Percentiles rank a stretch among this genome's conserved stretches.
phyloP scores from a whole-genome alignment of 2,888 invertebrate species.

The Coecobrya sp. region DNA sequence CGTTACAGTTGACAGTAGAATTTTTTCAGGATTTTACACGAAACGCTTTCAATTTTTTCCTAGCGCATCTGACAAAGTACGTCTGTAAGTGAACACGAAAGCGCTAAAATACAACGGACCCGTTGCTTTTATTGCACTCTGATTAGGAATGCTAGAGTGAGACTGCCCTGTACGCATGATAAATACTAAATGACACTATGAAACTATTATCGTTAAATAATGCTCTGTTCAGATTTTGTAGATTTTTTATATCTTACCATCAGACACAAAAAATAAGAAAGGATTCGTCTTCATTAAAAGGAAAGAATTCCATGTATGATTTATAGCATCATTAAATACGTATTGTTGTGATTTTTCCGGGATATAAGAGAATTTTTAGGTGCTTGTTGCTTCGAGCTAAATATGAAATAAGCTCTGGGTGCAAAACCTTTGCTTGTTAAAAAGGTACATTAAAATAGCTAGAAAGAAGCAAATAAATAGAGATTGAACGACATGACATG shows the following conservation, averaged over 20 bases:
- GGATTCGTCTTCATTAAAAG: conserved; percentile 45
- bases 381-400: background rate
- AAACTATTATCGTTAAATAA: no score
- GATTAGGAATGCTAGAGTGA: background rate
- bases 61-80: no score
- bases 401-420: no score
- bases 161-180: background rate
- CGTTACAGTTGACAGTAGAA: conserved; percentile 68
- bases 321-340: conserved; percentile 53
- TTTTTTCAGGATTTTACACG: conserved; percentile 61
- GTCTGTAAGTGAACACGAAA: background rate
- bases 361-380: conserved; percentile 58
- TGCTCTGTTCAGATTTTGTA: no score
- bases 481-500: background rate
- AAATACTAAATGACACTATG: background rate
- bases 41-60: conserved; percentile 74
- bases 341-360: conserved; percentile 42
- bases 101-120: background rate
- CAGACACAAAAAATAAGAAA: background rate
- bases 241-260: no score
- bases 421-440: no score
- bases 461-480: background rate
- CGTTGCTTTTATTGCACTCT: background rate
- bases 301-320: conserved; percentile 31
- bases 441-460: no score